These are phyloP conservation scores for Astropecten irregularis DNA, from an alignment of 53 echinoderm and acorn worm genomes.

Conservation along the genomic window DNA sequence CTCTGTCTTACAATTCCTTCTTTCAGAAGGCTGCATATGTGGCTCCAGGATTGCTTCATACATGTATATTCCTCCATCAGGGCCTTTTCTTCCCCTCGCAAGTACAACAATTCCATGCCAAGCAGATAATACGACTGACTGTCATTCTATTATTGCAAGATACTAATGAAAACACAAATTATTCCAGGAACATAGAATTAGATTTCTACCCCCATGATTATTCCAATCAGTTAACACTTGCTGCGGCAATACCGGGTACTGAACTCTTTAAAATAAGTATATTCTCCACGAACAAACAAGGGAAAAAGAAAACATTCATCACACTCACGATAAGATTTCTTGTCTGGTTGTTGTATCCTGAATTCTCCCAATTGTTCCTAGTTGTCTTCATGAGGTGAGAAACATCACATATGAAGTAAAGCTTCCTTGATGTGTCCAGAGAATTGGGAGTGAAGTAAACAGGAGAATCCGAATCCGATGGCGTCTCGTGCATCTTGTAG, in stretches of 20 bases:
- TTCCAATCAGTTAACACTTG: too few relatives aligned
- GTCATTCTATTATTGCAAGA: too few relatives aligned
- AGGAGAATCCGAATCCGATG: too few relatives aligned
- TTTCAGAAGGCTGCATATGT: conserved; percentile 13
- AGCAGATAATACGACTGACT: conserved; percentile 34
- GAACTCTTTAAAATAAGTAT: too few relatives aligned
- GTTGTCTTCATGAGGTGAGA: conserved; percentile 22
- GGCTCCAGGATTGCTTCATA: conserved; percentile 32
- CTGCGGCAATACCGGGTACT: too few relatives aligned
- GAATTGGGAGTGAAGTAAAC: conserved; percentile 2
- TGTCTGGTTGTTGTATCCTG: background rate
- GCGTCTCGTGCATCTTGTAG: too few relatives aligned
- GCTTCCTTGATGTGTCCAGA: background rate
- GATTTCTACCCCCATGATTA: too few relatives aligned
- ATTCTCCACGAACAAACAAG: too few relatives aligned
- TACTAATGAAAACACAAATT: too few relatives aligned
- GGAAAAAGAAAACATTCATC: too few relatives aligned
- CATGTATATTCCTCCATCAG: background rate
- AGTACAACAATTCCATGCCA: conserved; percentile 23
- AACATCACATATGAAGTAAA: conserved; percentile 46
- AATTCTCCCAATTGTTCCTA: conserved; percentile 15
- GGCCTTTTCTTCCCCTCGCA: background rate
- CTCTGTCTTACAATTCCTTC: conserved; percentile 37
- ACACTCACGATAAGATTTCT: too few relatives aligned
- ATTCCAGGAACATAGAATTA: too few relatives aligned